Evolutionary conservation across 2,888 invertebrate genomes (phyloP).

Genomic region (Cryptophagus acutangulus): DNA sequence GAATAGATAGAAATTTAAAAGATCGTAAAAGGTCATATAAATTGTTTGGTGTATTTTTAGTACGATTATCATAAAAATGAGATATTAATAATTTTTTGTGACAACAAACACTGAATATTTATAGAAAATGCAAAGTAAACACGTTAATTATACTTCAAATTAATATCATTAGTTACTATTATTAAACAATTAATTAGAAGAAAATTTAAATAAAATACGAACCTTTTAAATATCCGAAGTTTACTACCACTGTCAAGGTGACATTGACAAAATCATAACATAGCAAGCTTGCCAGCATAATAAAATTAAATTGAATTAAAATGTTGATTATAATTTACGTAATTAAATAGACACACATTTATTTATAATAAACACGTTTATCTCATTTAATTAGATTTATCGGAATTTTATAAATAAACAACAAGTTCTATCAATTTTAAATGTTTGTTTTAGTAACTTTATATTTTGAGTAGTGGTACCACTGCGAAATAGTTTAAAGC

Average conservation of each 20-base stretch:
- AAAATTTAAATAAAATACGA: not conserved
- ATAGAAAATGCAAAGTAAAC: no score
- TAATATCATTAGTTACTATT: not conserved
- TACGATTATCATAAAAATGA: no score
- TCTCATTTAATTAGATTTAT: no score
- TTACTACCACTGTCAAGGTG: constrained; percentile 21
- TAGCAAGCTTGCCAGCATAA: constrained; percentile 3
- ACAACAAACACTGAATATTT: no score
- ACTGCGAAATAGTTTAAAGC: no score
- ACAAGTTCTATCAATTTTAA: no score
- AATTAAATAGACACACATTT: not conserved
- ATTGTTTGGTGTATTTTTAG: not conserved
- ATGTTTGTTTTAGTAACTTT: no score
- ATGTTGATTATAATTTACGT: not conserved
- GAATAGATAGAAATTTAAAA: no score
- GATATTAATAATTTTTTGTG: no score
- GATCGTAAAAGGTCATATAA: not conserved
- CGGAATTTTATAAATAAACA: no score
- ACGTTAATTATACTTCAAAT: not conserved
- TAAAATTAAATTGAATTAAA: not conserved
- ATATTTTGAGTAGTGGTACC: no score
- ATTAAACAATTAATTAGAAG: no score
- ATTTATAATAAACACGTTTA: not conserved
- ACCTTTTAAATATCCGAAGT: constrained; percentile 1
- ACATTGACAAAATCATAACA: constrained; percentile 16